A percentile compares a stretch with the other conserved stretches of the same genome.
phyloP scores from a whole-genome alignment of 2,888 invertebrate species.

The Temnothorax ravouxi region DNA sequence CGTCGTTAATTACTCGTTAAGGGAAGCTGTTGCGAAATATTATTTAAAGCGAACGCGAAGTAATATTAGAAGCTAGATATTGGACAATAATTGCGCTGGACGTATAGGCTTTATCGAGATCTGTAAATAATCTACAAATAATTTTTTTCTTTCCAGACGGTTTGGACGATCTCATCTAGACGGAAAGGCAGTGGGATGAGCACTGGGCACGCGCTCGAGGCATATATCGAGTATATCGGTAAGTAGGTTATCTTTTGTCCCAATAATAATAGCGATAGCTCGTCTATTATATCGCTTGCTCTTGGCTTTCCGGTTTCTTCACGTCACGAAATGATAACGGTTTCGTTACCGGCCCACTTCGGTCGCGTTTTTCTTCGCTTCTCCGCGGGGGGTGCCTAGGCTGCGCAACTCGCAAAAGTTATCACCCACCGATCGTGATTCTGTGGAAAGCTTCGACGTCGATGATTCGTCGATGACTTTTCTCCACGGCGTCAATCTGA shows the following conservation, averaged over 20 bases:
- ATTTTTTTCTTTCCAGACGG: constrained; percentile 27
- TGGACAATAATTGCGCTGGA: constrained; percentile 21
- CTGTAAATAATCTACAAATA: constrained; percentile 48
- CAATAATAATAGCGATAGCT: constrained; percentile 52
- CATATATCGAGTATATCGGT: constrained; percentile 23
- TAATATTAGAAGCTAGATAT: constrained; percentile 24
- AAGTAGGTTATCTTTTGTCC: constrained; percentile 76
- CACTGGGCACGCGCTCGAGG: constrained; percentile 59
- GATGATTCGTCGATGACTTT: background rate
- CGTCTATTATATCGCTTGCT: constrained; percentile 38
- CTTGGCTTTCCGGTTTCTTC: constrained; percentile 69
- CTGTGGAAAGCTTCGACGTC: background rate
- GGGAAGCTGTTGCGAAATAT: background rate
- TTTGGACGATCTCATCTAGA: constrained; percentile 51
- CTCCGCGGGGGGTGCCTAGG: background rate
- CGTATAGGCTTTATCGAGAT: constrained; percentile 35
- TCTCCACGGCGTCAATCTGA: background rate
- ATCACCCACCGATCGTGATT: background rate
- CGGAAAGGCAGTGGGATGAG: constrained; percentile 55
- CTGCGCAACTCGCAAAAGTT: background rate
- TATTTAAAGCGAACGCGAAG: constrained; percentile 6
- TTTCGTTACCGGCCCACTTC: constrained; percentile 42
- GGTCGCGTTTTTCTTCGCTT: constrained; percentile 35
- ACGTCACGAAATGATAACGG: constrained; percentile 61
- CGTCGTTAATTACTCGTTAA: background rate